Conservation (phyloP, 2,888 invertebrate genomes). For the Tachina grossa region DNA sequence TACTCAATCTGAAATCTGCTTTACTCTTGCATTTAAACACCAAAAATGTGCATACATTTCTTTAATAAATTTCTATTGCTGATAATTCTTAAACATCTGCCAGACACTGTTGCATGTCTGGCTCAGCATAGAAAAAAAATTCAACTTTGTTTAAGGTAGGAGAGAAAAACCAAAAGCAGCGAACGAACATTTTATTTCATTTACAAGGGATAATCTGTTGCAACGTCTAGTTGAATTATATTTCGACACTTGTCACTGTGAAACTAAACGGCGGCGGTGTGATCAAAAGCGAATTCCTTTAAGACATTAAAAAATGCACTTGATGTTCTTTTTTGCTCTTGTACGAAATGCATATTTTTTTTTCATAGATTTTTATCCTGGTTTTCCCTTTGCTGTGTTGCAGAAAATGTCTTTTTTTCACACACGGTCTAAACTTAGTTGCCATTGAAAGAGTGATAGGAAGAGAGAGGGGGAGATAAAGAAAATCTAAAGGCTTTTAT, state of each 20-base stretch:
- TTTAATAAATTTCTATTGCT: conserved; percentile 59
- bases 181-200: conserved; percentile 28
- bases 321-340: conserved; percentile 24
- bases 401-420: conserved; percentile 52
- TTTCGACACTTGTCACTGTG: conserved; percentile 71
- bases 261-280: conserved; percentile 61
- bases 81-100: conserved; percentile 32
- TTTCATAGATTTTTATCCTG: conserved; percentile 36
- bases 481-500: background rate
- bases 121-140: conserved; percentile 1
- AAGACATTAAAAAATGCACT: conserved; percentile 64
- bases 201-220: conserved; percentile 70
- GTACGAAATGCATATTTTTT: background rate
- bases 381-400: conserved; percentile 8
- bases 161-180: background rate
- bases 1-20: background rate
- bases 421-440: conserved; percentile 12
- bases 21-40: background rate
- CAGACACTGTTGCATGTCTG: conserved; percentile 13
- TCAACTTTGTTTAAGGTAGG: conserved; percentile 37
- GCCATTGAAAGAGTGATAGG: background rate
- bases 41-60: conserved; percentile 6
- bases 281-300: conserved; percentile 68
- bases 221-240: conserved; percentile 70
- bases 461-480: background rate